These are phyloP conservation scores for Silurus meridionalis DNA, from an alignment of 2,113 vertebrate genomes.

Conservation along the genomic window DNA sequence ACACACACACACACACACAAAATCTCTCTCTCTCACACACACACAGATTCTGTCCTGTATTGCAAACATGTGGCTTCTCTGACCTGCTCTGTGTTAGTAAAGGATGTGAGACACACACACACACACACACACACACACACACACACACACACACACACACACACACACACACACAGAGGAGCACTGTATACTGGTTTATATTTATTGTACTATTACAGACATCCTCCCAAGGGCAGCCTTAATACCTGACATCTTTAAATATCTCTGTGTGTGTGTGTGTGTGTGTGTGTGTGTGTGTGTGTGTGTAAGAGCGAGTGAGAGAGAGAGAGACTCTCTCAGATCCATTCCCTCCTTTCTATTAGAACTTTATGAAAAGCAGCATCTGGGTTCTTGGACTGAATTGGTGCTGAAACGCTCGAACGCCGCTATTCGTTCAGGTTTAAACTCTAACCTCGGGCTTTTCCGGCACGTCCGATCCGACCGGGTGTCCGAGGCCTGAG, in stretches of 20 bases:
- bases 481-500: conserved; percentile 53
- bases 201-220: conserved; percentile 29
- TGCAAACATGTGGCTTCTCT: conserved; percentile 4
- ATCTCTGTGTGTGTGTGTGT: not conserved
- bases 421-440: conserved; percentile 65
- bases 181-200: conserved; percentile 26
- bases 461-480: conserved; percentile 59
- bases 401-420: conserved; percentile 60
- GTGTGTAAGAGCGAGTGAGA: not conserved
- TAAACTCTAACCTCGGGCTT: conserved; percentile 57
- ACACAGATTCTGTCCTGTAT: not conserved
- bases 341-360: conserved; percentile 4
- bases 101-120: not conserved
- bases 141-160: not conserved
- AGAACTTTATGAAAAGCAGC: conserved; percentile 59
- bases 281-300: not conserved
- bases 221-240: conserved; percentile 21
- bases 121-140: not conserved
- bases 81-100: not conserved
- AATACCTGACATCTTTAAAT: conserved; percentile 8
- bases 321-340: not conserved
- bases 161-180: conserved; percentile 14
- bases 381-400: conserved; percentile 56
- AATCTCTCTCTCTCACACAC: not conserved
- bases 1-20: not conserved